phyloP scores from a whole-genome alignment of 1,140 invertebrate species.

The Bombus ignitus region DNA sequence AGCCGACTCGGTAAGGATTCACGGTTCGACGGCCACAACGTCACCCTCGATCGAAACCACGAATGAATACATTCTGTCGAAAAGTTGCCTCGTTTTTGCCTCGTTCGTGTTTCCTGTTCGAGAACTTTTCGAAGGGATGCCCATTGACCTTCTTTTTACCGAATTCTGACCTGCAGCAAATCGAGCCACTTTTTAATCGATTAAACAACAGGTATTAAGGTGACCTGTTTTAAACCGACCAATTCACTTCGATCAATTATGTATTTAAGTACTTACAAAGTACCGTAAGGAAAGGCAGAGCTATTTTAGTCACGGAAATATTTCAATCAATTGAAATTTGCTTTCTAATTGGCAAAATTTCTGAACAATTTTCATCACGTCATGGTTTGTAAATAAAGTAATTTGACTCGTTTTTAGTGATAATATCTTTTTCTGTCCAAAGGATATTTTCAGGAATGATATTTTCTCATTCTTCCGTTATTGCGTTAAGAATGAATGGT shows the following conservation, averaged over 20 bases:
- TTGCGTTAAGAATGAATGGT: no score
- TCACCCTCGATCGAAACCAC: slow-evolving; percentile 43
- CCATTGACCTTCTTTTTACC: background rate
- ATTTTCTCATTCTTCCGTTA: no score
- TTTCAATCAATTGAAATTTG: no score
- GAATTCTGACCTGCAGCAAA: background rate
- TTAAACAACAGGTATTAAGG: background rate
- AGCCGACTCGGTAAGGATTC: slow-evolving; percentile 63
- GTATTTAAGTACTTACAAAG: background rate
- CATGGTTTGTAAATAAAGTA: no score
- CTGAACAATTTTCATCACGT: no score
- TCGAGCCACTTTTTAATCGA: background rate
- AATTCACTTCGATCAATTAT: background rate
- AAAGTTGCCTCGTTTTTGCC: slow-evolving; percentile 9
- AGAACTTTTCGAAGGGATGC: background rate
- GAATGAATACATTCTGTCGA: slow-evolving; percentile 8
- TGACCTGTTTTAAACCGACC: background rate
- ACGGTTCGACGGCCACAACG: slow-evolving; percentile 57
- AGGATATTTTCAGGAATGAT: no score
- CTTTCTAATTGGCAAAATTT: no score
- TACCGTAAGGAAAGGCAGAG: background rate
- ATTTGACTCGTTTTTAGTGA: no score
- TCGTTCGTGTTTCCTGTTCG: background rate
- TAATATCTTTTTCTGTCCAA: no score
- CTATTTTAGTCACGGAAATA: no score